Percentiles rank a stretch among this genome's conserved stretches.
These are phyloP conservation scores for Macropus fuliginosus DNA, from an alignment of 2,797 vertebrate genomes.

Conservation along the genomic window DNA sequence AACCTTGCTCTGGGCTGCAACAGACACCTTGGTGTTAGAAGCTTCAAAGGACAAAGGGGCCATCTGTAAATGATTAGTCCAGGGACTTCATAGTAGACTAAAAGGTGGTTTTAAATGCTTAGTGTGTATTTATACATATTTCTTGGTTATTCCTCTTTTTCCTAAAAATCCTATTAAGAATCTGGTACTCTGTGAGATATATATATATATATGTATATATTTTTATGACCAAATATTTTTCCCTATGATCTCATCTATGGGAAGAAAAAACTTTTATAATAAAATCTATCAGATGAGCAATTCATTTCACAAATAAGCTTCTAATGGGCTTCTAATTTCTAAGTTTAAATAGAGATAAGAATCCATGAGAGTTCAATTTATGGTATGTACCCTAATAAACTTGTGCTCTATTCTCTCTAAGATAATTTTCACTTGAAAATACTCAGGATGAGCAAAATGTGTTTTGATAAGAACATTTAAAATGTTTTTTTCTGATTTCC, in stretches of 20 bases:
- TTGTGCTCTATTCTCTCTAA: conserved; percentile 4
- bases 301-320: conserved; percentile 17
- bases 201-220: not conserved
- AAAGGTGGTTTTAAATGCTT: conserved; percentile 77
- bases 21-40: conserved; percentile 81
- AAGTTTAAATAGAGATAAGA: conserved; percentile 35
- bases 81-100: conserved; percentile 75
- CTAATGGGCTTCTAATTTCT: conserved; percentile 19
- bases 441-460: conserved; percentile 41
- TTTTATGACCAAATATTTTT: conserved; percentile 41
- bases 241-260: conserved; percentile 34
- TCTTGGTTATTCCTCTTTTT: conserved; percentile 71
- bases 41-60: conserved; percentile 74
- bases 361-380: conserved; percentile 51
- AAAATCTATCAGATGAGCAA: conserved; percentile 41
- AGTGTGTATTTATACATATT: conserved; percentile 68
- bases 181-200: conserved; percentile 60
- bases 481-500: conserved; percentile 36
- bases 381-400: not conserved
- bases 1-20: conserved; percentile 82
- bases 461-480: conserved; percentile 27
- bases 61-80: conserved; percentile 57
- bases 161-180: conserved; percentile 59
- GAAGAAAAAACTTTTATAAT: conserved; percentile 26
- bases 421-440: conserved; percentile 47